Conservation (phyloP, 2,113 vertebrate genomes). For the Elanus axillaris region DNA sequence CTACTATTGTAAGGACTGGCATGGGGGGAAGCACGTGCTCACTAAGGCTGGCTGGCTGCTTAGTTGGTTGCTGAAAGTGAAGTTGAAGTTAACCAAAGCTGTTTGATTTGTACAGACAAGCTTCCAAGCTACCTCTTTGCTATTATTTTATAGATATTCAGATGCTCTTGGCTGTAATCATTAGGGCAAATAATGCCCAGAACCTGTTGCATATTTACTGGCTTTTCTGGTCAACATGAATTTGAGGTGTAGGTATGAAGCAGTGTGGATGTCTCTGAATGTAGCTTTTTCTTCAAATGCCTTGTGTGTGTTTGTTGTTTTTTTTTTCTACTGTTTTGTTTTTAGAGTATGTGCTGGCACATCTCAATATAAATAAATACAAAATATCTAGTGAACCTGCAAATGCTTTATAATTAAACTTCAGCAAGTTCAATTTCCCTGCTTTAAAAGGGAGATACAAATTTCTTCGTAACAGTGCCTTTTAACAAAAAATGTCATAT, state of each 20-base stretch:
- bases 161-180: not conserved
- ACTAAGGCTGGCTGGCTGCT: not conserved
- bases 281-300: not conserved
- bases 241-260: not conserved
- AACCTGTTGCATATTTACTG: not conserved
- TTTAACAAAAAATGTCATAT: not conserved
- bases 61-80: not conserved
- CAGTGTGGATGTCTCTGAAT: not conserved
- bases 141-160: not conserved
- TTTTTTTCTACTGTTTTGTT: not conserved
- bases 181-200: not conserved
- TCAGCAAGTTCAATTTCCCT: conserved; percentile 4
- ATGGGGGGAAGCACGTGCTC: not conserved
- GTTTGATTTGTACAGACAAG: not conserved
- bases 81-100: not conserved
- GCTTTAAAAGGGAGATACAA: not conserved
- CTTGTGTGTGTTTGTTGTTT: not conserved
- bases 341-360: not conserved
- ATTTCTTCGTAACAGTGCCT: not conserved
- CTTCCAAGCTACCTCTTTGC: not conserved
- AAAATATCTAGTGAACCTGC: not conserved
- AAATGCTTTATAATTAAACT: not conserved
- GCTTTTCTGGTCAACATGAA: not conserved
- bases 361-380: not conserved
- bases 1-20: not conserved